Evolutionary conservation across 2,797 vertebrate species (phyloP).

Genomic region (Micromesistius poutassou): DNA sequence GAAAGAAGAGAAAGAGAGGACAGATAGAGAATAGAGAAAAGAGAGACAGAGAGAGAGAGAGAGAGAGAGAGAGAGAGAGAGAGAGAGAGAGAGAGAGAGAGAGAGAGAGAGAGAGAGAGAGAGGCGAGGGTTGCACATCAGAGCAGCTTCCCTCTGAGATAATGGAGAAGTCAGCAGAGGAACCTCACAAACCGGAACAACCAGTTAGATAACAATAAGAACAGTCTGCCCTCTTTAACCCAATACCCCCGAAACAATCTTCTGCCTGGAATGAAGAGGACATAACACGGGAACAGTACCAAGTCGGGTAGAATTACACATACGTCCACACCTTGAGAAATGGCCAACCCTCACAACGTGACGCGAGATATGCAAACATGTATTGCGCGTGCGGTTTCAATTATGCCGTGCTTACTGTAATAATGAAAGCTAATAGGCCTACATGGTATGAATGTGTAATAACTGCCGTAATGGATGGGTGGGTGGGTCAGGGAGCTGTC

Average conservation of each 20-base stretch:
- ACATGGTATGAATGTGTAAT: not conserved
- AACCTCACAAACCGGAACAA: not conserved
- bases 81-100: not conserved
- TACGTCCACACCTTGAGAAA: not conserved
- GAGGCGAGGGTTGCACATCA: not conserved
- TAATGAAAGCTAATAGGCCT: too few species aligned
- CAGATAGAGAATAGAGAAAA: not conserved
- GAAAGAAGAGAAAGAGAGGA: not conserved
- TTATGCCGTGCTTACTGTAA: not conserved
- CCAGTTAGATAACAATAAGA: not conserved
- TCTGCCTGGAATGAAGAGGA: not conserved
- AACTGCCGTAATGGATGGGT: not conserved
- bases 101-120: not conserved
- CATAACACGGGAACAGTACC: not conserved
- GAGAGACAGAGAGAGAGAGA: not conserved
- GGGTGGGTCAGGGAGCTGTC: constrained; percentile 64
- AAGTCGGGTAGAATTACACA: not conserved
- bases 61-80: not conserved
- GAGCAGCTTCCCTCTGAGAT: not conserved
- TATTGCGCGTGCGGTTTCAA: not conserved
- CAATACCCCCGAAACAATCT: not conserved
- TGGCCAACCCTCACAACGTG: not conserved
- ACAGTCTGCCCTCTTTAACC: not conserved
- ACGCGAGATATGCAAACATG: not conserved
- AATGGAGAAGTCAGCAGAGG: not conserved